phyloP scores from a whole-genome alignment of 2,113 vertebrate species.

The human region GRCh38 chr16:68943501-68944000 shows the following conservation, averaged over 20 bases:
- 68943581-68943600: too few relatives aligned
- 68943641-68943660: too few relatives aligned
- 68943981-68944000: neutral
- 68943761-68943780: neutral
- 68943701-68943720: neutral
- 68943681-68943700: neutral
- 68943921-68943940: neutral
- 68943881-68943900: neutral
- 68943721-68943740: neutral
- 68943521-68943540: too few relatives aligned
- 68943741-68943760: neutral
- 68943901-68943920: neutral
- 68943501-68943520: too few relatives aligned
- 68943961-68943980: neutral
- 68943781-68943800: neutral
- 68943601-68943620: too few relatives aligned
- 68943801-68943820: neutral
- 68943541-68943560: too few relatives aligned
- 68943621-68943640: too few relatives aligned
- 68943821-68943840: neutral
- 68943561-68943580: too few relatives aligned
- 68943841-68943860: neutral
- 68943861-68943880: neutral
- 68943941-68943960: neutral
- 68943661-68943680: neutral